Base-by-base conservation (phyloP, 53 echinoderm and acorn worm genomes). In the Echinometra lucunter region DNA sequence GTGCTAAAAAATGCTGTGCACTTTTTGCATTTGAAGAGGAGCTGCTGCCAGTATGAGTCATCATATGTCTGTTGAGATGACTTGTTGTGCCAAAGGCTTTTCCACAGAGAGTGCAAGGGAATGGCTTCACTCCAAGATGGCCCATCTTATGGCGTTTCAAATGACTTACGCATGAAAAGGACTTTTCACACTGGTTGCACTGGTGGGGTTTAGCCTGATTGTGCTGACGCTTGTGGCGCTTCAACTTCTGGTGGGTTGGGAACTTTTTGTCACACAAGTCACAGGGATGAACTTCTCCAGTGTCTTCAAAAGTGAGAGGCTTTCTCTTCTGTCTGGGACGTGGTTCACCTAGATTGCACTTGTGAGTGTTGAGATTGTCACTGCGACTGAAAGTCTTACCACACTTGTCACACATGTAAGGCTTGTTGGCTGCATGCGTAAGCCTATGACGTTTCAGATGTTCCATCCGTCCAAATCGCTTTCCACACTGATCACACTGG, bases 361-460 rank as follows among this genome's bases (percentile, higher is more conserved):
- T 94, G 85, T 94, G 94, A 32, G 58, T 82, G 85, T 94, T 94
- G 42, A 94, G 85, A 66, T 94, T 94, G 66, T 94, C 94, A 83
- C 57, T 63, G 66, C 94, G 94, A 60, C 94, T 94, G 94, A 94
- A 94, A 19, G 94, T 94, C 94, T 83, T 94, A 1, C 94, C 94
- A n/a, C 94, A 94, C 45, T 94, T 94, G 45, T 94, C 94, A n/a
- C 94, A 94, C 94, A 94, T 94, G 23, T 94, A 94, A 57, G 94
- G 94, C 85, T 94, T 94, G 66, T 94, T 82, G 94, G 94, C 60
- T n/a, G 58, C 94, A 40, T 94, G 94, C 66, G 94, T 94, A 5
- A 83, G 60, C 63, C 67, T 38, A 44, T 94, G 94, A 1, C 94
- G 82, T 66, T 94, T 94, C 12, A 94, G 94, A 42, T 94, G 94